phyloP scores from a whole-genome alignment of 2,113 vertebrate species.

The Dunckerocampus dactyliophorus region DNA sequence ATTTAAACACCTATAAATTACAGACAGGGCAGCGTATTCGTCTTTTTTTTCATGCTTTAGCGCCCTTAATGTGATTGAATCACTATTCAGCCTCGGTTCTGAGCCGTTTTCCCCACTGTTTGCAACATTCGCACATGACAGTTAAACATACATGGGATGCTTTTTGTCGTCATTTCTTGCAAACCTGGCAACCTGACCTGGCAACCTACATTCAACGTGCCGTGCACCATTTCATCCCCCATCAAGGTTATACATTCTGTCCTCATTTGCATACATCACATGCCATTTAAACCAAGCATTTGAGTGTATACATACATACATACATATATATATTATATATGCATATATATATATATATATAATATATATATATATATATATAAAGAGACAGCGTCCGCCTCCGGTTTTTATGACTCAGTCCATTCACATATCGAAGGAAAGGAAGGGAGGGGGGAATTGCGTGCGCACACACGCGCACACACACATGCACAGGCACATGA shows the following conservation, averaged over 20 bases:
- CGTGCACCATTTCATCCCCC: slow-evolving; percentile 13
- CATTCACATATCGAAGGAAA: slow-evolving; percentile 65
- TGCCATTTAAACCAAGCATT: slow-evolving; percentile 4
- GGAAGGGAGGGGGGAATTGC: slow-evolving; percentile 3
- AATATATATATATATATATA: slow-evolving; percentile 13
- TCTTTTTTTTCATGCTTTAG: background rate
- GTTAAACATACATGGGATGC: too few species aligned
- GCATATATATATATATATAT: background rate
- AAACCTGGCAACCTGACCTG: background rate
- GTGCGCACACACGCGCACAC: slow-evolving; percentile 16
- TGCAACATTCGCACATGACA: too few species aligned
- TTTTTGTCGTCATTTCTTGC: background rate
- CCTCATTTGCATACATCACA: background rate
- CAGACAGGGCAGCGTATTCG: background rate
- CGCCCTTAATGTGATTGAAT: too few species aligned
- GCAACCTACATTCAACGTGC: background rate
- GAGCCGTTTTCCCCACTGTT: too few species aligned
- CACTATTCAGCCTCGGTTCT: too few species aligned
- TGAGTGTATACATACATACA: background rate
- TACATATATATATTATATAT: too few species aligned
- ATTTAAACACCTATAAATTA: background rate
- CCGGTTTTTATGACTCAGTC: slow-evolving; percentile 69
- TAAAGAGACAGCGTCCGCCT: slow-evolving; percentile 49
- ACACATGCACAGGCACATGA: background rate
- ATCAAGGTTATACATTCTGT: background rate